Evolutionary conservation across 2,888 invertebrate species (phyloP), one percentile per base, ranked within the genome.

Genomic region (Monopis laevigella): DNA sequence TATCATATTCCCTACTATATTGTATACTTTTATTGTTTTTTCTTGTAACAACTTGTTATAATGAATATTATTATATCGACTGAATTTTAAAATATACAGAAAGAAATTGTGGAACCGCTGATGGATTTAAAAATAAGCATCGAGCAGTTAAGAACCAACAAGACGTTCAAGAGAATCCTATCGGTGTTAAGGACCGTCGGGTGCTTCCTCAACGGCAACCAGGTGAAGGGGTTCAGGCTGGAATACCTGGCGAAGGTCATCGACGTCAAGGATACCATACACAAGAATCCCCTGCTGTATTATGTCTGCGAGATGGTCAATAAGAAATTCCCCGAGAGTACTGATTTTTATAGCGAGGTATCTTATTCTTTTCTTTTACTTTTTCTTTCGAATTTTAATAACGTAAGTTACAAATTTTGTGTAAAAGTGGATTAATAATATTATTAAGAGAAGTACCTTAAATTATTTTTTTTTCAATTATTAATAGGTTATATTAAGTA

Each of bases 61-160:
- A 5, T 7, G 24, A 24, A 24, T 24, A 24, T 7, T 24, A 5
- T 24, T 7, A 24, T 6, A 10, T 24, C 6, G 24, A 7, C 10
- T 7, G 24, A 24, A 7, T 6, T 24, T 24, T 24, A 24, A 24
- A 24, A 24, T n/a, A 59, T 64, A 27, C 64, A 85, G 83, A 85
- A 94, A 88, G 99, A 99, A 87, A 93, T 99, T 61, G 96, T 97
- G 40, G 99, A 99, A 77, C 98, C 98, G 32, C 80, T 99, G 55
- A 96, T 97, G 96, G 99, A 99, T 82, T 82, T 99, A 54, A 99
- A 99, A 81, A 92, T 94, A 67, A 98, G 98, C 45, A 90, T 98
- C 65, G 95, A 96, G 70, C 88, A 94, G 45, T 78, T 99, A 49
- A 90, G 90, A 71, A 85, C 86, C 46, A 98, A 96, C 75, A 90